Evolutionary conservation across 2,888 invertebrate genomes (phyloP), one percentile per base, ranked within the genome.

Genomic region (Cordilura impudica): DNA sequence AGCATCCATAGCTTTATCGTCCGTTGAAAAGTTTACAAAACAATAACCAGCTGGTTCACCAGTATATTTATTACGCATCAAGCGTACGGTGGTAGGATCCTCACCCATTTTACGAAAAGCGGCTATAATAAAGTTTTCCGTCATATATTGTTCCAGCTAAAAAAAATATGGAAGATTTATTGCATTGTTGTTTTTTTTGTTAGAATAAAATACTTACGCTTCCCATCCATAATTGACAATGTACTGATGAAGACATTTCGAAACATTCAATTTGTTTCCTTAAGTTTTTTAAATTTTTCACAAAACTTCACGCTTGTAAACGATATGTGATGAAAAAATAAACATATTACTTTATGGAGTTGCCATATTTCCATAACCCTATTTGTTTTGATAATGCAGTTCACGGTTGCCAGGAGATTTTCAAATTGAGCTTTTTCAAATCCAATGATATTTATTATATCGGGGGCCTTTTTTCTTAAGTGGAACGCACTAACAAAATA

Each of bases 1-100:
- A 0, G 97, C 96, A 89, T 96, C 95, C 83, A 97, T 93, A 7
- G 98, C 97, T 89, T 95, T 95, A 87, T 97, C 97, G 87, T 97
- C 96, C 43, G 96, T 96, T 85, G 94, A 92, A 88, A 96, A 96
- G 83, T 92, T 97, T 21, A 97, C 96, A 91, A 98, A 98, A 85
- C 98, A 97, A 90, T 98, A 98, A 19, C 98, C 97, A 12, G 97
- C 96, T 1, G 96, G 96, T 90, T 97, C 97, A 49, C 97, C 97
- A 0, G 97, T 96, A 84, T 95, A 96, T 89, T 97, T 96, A 88
- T 97, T 97, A 83, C 97, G 93, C 94, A 98, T 97, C 21, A 98
- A 94, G 91, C 97, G 97, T 0, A 97, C 96, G 51, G 94, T 94
- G 65, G 95, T 92, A 0, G 96, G 95, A 84, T 95, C 94, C 89